Conservation (phyloP, 1,140 invertebrate genomes). For the Laupala kohalensis region DNA sequence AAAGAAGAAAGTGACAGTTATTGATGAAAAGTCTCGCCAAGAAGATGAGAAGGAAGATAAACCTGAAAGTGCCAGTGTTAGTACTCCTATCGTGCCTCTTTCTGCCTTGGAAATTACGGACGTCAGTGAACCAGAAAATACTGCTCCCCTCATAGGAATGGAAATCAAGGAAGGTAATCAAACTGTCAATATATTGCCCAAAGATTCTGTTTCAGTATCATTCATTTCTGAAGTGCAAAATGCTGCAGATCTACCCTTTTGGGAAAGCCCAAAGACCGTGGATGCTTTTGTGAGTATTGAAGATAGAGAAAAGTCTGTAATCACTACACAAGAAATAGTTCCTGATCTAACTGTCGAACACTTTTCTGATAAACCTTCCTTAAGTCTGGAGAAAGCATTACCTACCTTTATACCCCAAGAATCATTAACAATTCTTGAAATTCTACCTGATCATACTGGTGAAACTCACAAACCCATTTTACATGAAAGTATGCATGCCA, state of each 20-base stretch:
- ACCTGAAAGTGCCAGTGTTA: not conserved
- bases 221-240: constrained; percentile 17
- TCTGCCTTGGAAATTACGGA: not conserved
- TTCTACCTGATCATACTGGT: constrained; percentile 8
- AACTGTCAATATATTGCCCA: constrained; percentile 8
- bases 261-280: constrained; percentile 22
- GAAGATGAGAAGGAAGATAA: constrained; percentile 15
- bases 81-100: too few relatives aligned
- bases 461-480: not conserved
- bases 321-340: not conserved
- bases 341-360: not conserved
- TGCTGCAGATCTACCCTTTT: constrained; percentile 12
- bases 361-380: not conserved
- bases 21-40: constrained; percentile 18
- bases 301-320: constrained; percentile 1
- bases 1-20: constrained; percentile 12
- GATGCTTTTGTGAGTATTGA: constrained; percentile 14
- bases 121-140: constrained; percentile 2
- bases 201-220: constrained; percentile 17
- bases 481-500: constrained; percentile 5
- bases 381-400: constrained; percentile 18
- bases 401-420: constrained; percentile 13
- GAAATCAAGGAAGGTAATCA: not conserved
- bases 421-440: constrained; percentile 7
- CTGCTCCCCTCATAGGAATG: constrained; percentile 7